phyloP scores from a whole-genome alignment of 2,113 vertebrate species.

The Saccopteryx leptura region DNA sequence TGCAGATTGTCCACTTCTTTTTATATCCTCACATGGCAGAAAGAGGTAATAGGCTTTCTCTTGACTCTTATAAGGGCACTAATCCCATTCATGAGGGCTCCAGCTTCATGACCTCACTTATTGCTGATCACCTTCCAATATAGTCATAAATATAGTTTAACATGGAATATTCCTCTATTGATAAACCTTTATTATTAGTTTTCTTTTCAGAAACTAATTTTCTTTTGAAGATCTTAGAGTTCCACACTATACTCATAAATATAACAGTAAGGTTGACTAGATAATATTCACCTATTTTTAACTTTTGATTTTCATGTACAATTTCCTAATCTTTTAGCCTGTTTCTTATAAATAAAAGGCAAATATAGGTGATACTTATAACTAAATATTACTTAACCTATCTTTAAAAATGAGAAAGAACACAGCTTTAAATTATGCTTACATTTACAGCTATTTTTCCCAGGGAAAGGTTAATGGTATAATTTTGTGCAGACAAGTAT shows the following conservation, averaged over 20 bases:
- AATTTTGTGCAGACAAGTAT: not conserved
- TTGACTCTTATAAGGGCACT: not conserved
- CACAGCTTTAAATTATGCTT: not conserved
- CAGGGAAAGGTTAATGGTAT: not conserved
- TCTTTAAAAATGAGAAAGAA: not conserved
- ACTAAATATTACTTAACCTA: not conserved
- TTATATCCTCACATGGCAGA: not conserved
- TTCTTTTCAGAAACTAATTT: slow-evolving; percentile 24
- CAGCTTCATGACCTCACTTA: not conserved
- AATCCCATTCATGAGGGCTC: not conserved
- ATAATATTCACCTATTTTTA: not conserved
- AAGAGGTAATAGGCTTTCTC: not conserved
- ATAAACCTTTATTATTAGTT: not conserved
- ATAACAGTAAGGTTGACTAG: not conserved
- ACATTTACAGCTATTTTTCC: not conserved
- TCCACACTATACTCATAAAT: not conserved
- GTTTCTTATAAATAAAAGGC: not conserved
- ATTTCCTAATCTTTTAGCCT: not conserved
- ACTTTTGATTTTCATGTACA: not conserved
- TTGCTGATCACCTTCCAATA: not conserved
- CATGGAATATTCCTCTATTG: not conserved
- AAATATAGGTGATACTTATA: not conserved
- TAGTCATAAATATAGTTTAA: not conserved
- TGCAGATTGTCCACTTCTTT: not conserved
- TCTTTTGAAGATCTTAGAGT: not conserved